Evolutionary conservation across 2,797 vertebrate genomes (phyloP), one percentile per base, ranked within the genome.

Genomic region (Poecilia velifera): DNA sequence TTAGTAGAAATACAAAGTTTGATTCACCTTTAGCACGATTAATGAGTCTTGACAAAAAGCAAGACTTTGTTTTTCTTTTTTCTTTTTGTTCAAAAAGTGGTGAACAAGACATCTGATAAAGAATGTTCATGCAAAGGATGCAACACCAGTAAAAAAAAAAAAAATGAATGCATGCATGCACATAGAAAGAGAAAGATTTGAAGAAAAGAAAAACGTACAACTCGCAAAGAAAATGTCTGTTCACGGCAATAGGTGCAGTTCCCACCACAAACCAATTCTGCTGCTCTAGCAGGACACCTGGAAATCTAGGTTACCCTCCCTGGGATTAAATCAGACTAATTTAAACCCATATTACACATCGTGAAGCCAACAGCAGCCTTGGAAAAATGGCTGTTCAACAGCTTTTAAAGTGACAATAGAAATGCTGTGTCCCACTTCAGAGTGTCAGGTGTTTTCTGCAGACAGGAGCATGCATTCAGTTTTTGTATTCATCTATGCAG

Each of bases 261-360:
- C 78, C 79, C 71, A 68, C 51, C 18, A n/a, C 77, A 75, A 74
- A 76, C 70, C 31, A 49, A 80, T 62, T 31, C 76, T 73, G 73
- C 31, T 82, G 75, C 82, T 84, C 82, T 86, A 83, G 87, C 68
- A 79, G 85, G 80, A 82, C 85, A 87, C 85, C 83, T 90, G 85
- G 86, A 90, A 91, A 93, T 88, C 46, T 91, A 76, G 90, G 91
- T 89, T 88, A 81, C 66, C 81, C 83, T 91, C 91, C 84, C 55
- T 87, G 88, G 91, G 87, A 89, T 57, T 4, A 64, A 64, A 78
- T 86, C 88, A 88, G 90, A 91, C 79, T 75, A 78, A 84, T 87
- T 86, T 75, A 87, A 78, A 89, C 90, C 89, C 83, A 85, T 79
- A 87, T 89, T 84, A 89, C 87, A 88, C 76, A 78, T 82, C 86